Evolutionary conservation across 2,888 invertebrate genomes (phyloP).

Genomic region (Gymnoscelis rufifasciata): DNA sequence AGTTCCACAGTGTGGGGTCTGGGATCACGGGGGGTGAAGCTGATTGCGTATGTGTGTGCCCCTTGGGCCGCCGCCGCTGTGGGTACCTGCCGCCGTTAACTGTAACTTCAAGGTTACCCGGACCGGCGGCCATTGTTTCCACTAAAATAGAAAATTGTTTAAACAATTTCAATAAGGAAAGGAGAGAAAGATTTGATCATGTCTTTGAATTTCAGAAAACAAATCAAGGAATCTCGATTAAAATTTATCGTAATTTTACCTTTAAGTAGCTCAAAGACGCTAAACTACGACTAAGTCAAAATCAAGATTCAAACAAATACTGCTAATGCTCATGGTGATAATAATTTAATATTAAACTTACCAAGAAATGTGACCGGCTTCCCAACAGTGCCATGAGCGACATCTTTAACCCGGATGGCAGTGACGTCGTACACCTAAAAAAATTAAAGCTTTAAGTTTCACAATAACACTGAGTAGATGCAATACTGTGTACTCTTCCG

Average conservation of each 20-base stretch:
- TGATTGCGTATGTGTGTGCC: constrained; percentile 96
- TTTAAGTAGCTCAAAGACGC: no score
- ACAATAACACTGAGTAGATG: no score
- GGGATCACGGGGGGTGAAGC: constrained; percentile 96
- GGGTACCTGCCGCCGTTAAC: constrained; percentile 98
- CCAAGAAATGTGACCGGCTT: constrained; percentile 95
- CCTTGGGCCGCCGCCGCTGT: constrained; percentile 98
- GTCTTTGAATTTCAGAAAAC: no score
- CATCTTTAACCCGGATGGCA: constrained; percentile 95
- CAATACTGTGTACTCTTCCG: no score
- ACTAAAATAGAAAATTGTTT: no score
- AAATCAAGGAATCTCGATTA: no score
- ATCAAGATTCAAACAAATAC: no score
- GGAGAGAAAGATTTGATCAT: no score
- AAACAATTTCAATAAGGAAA: no score
- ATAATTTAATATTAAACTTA: constrained; percentile 42
- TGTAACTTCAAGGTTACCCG: constrained; percentile 98
- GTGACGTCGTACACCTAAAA: constrained; percentile 91
- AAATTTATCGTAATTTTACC: no score
- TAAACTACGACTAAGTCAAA: no score
- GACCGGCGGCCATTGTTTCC: constrained; percentile 98
- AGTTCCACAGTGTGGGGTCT: constrained; percentile 95
- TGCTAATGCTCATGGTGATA: background rate
- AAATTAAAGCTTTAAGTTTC: background rate
- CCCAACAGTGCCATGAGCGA: constrained; percentile 91